Evolutionary conservation across 1,140 invertebrate species (phyloP), one percentile per base, ranked within the genome.

Genomic region (Oppia nitens): DNA sequence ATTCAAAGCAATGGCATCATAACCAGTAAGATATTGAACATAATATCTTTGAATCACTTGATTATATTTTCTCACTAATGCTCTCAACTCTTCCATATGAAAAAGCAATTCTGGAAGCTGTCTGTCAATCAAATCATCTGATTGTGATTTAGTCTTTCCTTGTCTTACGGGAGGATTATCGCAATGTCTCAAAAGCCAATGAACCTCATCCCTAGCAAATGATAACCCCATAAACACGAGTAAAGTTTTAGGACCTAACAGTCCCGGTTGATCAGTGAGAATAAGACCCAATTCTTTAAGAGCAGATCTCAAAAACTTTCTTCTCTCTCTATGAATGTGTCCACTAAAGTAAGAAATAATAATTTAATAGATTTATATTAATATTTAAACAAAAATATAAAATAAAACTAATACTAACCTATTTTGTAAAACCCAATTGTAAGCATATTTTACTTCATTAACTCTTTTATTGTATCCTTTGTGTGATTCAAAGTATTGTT

Each of bases 31-130:
- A 77, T 93, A 98, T 72, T 97, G 93, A 23, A 97, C 84, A 73
- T 97, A 98, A 73, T 98, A 99, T 60, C 92, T 77, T 71, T 98
- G 92, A 74, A 98, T 86, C 1, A 98, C 92, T 77, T 95, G 87
- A 65, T 85, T 90, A 70, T 96, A 94, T 70, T 95, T 95, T 56
- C 88, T 78, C 3, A 95, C 85, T 48, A 97, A 68, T 40, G 86
- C 89, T 70, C 92, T 78, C 25, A 98, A 72, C 74, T 99, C 95
- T 72, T 97, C 92, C 80, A 98, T 96, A 65, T 98, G 91, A 71
- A 98, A 98, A 1, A 99, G 73, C 25, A 99, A 73, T 75, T 99
- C 96, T 6, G 96, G 94, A 26, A 99, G 75, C 70, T 97, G 93
- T 53, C 93, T 75, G 70, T 94, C 89, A 2, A 91, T 84, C 27